Evolutionary conservation across 2,888 invertebrate genomes (phyloP).

Genomic region (Exocentrus adspersus): DNA sequence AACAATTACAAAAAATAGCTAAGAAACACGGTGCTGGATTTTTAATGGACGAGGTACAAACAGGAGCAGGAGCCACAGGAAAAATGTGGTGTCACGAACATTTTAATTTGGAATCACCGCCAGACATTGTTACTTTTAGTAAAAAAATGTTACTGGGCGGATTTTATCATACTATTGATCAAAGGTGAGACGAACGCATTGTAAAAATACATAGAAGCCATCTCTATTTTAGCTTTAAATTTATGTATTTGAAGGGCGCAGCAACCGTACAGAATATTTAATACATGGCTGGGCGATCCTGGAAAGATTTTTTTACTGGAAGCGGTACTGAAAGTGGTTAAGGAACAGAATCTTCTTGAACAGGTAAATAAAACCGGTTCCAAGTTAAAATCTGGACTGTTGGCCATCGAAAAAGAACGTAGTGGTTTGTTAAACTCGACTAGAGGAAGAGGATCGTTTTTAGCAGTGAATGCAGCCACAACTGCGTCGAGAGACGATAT

Average conservation of each 20-base stretch:
- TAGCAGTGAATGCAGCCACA: constrained; percentile 78
- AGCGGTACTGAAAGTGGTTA: constrained; percentile 83
- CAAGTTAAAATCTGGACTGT: constrained; percentile 71
- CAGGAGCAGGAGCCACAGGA: constrained; percentile 97
- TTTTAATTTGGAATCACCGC: constrained; percentile 85
- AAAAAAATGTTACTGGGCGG: constrained; percentile 99
- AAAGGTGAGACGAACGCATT: constrained; percentile 70
- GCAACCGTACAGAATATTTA: constrained; percentile 90
- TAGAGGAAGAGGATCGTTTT: constrained; percentile 91
- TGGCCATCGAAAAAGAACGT: constrained; percentile 75
- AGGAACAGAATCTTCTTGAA: constrained; percentile 81
- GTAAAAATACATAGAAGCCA: no score
- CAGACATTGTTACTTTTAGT: constrained; percentile 96
- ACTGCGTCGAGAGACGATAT: constrained; percentile 77
- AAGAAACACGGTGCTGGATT: constrained; percentile 82
- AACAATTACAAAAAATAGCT: constrained; percentile 81
- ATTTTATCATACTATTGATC: constrained; percentile 82
- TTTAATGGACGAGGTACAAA: constrained; percentile 97
- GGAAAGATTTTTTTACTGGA: constrained; percentile 90
- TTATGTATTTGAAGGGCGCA: constrained; percentile 68
- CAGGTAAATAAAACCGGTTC: constrained; percentile 79
- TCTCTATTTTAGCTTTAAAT: no score
- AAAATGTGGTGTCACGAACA: constrained; percentile 98
- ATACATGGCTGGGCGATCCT: constrained; percentile 99
- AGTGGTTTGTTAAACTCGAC: constrained; percentile 78